Percentiles rank a stretch among this genome's conserved stretches.
These are phyloP conservation scores for Clivina fossor DNA, from an alignment of 2,888 invertebrate species.

Conservation along the genomic window DNA sequence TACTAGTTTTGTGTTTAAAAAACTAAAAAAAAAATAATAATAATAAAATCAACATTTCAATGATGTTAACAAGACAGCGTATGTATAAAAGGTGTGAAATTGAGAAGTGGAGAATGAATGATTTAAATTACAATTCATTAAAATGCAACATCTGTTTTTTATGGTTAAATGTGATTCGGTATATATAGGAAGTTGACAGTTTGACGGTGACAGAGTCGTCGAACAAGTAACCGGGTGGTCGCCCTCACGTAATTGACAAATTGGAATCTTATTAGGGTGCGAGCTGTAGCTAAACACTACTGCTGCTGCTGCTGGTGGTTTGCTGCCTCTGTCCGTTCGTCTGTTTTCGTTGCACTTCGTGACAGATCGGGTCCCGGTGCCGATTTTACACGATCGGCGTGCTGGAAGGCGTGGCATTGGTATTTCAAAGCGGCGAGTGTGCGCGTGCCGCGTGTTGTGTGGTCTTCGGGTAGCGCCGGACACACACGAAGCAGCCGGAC, in stretches of 20 bases:
- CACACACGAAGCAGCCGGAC: constrained; percentile 40
- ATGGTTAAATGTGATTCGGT: constrained; percentile 30
- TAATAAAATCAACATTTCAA: too few species aligned
- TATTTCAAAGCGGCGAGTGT: constrained; percentile 55
- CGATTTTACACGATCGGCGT: constrained; percentile 35
- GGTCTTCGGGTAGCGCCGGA: constrained; percentile 55
- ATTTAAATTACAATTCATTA: constrained; percentile 32
- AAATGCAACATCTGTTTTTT: constrained; percentile 31
- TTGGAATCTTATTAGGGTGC: constrained; percentile 67
- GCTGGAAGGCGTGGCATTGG: constrained; percentile 42
- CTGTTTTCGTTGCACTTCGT: constrained; percentile 77
- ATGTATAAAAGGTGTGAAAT: too few species aligned
- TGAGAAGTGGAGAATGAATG: too few species aligned
- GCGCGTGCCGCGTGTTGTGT: constrained; percentile 78
- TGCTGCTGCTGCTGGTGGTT: constrained; percentile 50
- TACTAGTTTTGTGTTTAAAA: too few species aligned
- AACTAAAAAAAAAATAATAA: too few species aligned
- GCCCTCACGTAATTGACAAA: constrained; percentile 67
- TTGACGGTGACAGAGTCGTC: too few species aligned
- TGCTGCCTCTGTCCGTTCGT: constrained; percentile 45
- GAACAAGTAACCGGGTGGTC: constrained; percentile 42
- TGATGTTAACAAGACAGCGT: too few species aligned
- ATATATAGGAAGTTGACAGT: too few species aligned
- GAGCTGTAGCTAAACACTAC: constrained; percentile 62
- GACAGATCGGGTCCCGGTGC: constrained; percentile 51